phyloP scores from a whole-genome alignment of 1,140 invertebrate species.

The Heliothis subflexa region DNA sequence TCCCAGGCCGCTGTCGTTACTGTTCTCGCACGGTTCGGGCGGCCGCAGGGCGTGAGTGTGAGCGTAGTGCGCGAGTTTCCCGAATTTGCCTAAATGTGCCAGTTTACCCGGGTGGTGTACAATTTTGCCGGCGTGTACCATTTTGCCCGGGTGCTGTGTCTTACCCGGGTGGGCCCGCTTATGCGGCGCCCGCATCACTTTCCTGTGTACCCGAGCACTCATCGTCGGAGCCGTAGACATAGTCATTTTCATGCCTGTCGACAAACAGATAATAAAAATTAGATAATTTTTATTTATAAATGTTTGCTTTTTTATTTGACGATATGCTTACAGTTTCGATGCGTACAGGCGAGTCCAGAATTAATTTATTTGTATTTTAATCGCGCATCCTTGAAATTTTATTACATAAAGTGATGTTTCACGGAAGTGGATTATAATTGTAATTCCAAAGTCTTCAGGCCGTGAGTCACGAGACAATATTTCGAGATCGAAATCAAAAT shows the following conservation, averaged over 20 bases:
- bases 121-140: constrained; percentile 73
- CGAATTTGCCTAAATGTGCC: constrained; percentile 78
- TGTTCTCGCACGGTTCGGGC: constrained; percentile 90
- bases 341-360: background rate
- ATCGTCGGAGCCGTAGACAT: constrained; percentile 89
- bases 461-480: constrained; percentile 44
- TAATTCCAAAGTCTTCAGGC: constrained; percentile 26
- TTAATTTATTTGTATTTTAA: background rate
- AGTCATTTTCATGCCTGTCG: constrained; percentile 89
- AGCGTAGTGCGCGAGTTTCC: constrained; percentile 76
- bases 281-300: constrained; percentile 42
- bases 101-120: constrained; percentile 78
- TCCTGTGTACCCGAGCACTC: constrained; percentile 88
- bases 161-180: constrained; percentile 84
- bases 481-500: constrained; percentile 54
- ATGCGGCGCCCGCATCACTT: constrained; percentile 87
- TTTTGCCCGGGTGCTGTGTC: constrained; percentile 73
- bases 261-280: constrained; percentile 67
- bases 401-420: constrained; percentile 31
- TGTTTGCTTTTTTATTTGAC: background rate
- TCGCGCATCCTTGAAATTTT: constrained; percentile 18
- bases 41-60: constrained; percentile 77
- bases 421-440: constrained; percentile 45
- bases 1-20: constrained; percentile 93
- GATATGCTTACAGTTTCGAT: background rate